phyloP scores from a whole-genome alignment of 2,888 invertebrate genomes.

The Empis stercorea region DNA sequence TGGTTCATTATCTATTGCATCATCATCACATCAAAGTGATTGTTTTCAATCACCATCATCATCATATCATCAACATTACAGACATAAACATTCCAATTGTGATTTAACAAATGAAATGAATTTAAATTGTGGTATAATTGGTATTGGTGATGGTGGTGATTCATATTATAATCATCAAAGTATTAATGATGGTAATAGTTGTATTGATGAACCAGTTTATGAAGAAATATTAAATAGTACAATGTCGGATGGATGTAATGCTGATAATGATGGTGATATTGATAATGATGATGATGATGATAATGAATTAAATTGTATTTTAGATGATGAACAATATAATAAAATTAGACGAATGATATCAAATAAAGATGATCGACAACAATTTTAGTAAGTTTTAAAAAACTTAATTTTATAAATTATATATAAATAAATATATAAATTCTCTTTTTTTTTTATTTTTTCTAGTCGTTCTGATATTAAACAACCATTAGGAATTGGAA shows the following conservation, averaged over 20 bases:
- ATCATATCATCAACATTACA: conserved; percentile 25
- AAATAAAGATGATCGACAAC: conserved; percentile 7
- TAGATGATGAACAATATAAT: conserved; percentile 10
- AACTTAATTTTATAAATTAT: too few relatives aligned
- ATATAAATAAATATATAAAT: too few relatives aligned
- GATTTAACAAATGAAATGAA: conserved; percentile 20
- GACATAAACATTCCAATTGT: conserved; percentile 35
- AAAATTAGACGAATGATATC: conserved; percentile 10
- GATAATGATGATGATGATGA: conserved; percentile 2
- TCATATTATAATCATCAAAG: conserved; percentile 1
- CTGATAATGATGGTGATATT: not conserved
- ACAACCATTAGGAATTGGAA: too few relatives aligned
- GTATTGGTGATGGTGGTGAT: not conserved
- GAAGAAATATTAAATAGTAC: conserved; percentile 32
- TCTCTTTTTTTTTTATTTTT: too few relatives aligned
- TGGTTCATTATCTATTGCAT: not conserved
- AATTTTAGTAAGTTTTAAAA: too few relatives aligned
- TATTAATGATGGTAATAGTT: conserved; percentile 5
- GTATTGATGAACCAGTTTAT: conserved; percentile 31
- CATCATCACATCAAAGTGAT: not conserved
- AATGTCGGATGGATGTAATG: too few relatives aligned
- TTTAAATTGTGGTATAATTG: conserved; percentile 20
- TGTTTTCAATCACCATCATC: conserved; percentile 4
- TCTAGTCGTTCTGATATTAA: too few relatives aligned
- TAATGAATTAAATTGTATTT: not conserved